Evolutionary conservation across 2,888 invertebrate genomes (phyloP).

Genomic region (Prenolepis imparis): DNA sequence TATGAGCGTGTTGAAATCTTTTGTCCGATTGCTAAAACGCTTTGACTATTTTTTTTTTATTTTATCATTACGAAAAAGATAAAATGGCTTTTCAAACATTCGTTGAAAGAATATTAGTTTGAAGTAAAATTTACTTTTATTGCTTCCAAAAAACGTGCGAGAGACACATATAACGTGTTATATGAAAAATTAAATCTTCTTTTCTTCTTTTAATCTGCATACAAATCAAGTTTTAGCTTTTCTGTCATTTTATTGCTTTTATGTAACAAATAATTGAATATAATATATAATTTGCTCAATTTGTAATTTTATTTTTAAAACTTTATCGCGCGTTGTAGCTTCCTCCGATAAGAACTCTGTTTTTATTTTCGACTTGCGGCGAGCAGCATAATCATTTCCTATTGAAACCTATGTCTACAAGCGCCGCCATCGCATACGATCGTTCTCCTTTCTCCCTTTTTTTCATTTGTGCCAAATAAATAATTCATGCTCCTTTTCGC

Average conservation of each 20-base stretch:
- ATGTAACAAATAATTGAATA: background rate
- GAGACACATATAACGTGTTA: background rate
- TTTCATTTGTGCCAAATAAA: slow-evolving; percentile 73
- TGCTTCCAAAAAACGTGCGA: background rate
- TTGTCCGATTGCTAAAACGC: slow-evolving; percentile 11
- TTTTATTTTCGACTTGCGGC: slow-evolving; percentile 21
- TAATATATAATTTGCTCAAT: background rate
- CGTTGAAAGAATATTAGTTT: slow-evolving; percentile 4
- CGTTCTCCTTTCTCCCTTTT: slow-evolving; percentile 65
- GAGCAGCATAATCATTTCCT: slow-evolving; percentile 55
- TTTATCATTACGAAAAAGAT: background rate
- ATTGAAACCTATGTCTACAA: slow-evolving; percentile 60
- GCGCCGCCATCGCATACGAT: slow-evolving; percentile 66
- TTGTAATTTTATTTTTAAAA: slow-evolving; percentile 5
- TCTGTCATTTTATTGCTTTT: background rate
- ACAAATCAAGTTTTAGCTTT: slow-evolving; percentile 9
- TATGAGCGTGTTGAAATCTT: slow-evolving; percentile 16
- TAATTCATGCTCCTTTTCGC: slow-evolving; percentile 78
- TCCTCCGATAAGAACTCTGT: slow-evolving; percentile 5
- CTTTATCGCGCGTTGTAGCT: background rate
- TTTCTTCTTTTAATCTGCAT: background rate
- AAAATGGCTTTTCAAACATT: slow-evolving; percentile 16
- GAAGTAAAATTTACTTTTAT: background rate
- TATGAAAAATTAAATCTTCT: background rate
- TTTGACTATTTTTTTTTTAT: background rate